These are phyloP conservation scores for Tonatia bakeri DNA, from an alignment of 2,113 vertebrate genomes.

Conservation along the genomic window DNA sequence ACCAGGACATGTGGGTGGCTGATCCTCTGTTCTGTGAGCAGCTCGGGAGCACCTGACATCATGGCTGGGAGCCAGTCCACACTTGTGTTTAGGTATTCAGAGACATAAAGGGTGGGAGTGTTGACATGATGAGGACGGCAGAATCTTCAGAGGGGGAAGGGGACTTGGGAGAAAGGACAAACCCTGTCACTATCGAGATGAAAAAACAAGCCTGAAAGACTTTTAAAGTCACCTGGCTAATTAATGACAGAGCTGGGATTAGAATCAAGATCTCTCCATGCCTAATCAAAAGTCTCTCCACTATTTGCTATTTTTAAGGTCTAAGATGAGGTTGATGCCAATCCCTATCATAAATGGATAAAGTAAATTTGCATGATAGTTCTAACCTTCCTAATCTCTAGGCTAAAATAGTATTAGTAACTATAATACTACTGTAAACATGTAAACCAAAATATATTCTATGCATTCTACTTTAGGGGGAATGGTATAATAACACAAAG, in stretches of 20 bases:
- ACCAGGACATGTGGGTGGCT: rapidly evolving
- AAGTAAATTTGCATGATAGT: neutral
- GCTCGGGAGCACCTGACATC: too few relatives aligned
- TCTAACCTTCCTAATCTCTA: neutral
- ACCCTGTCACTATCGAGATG: neutral
- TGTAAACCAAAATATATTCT: neutral
- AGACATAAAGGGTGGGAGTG: neutral
- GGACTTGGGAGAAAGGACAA: neutral
- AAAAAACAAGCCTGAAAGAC: neutral
- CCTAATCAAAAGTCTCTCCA: neutral
- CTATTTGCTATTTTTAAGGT: neutral
- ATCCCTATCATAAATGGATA: neutral
- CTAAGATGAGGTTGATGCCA: neutral
- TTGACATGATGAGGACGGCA: neutral
- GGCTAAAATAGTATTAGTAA: neutral
- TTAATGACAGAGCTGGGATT: neutral
- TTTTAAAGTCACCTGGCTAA: neutral
- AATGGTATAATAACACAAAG: neutral
- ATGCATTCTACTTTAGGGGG: neutral
- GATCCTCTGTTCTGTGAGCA: neutral
- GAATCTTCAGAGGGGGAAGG: neutral
- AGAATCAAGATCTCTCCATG: neutral
- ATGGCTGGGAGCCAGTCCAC: neutral
- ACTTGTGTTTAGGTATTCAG: neutral
- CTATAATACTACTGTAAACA: neutral